A percentile compares a stretch with the other conserved stretches of the same genome.
Evolutionary conservation across 2,797 vertebrate genomes (phyloP).

Genomic region (Lagocephalus sceleratus): DNA sequence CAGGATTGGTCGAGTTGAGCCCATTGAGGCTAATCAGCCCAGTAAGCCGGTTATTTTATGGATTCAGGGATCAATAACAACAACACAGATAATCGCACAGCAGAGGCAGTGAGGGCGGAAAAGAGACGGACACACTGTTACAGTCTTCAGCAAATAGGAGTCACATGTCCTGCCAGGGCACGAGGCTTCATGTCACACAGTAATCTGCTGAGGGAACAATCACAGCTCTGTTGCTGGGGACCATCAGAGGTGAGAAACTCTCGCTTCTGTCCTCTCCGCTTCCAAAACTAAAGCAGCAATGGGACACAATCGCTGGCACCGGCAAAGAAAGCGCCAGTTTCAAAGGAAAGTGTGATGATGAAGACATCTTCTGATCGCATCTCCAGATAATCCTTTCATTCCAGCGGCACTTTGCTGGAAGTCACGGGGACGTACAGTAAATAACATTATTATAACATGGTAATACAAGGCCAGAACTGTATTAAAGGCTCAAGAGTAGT

Average conservation of each 20-base stretch:
- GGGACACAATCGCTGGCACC: constrained; percentile 10
- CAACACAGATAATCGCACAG: constrained; percentile 19
- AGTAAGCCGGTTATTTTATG: constrained; percentile 14
- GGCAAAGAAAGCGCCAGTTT: constrained; percentile 11
- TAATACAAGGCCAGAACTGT: constrained; percentile 2
- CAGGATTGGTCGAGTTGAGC: constrained; percentile 23
- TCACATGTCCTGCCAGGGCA: constrained; percentile 63
- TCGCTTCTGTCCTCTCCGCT: constrained; percentile 10
- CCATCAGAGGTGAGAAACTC: constrained; percentile 43
- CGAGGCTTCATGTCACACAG: constrained; percentile 60
- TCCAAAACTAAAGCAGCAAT: constrained; percentile 9
- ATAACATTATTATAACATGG: constrained; percentile 15
- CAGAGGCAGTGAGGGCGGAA: constrained; percentile 8
- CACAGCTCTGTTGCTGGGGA: constrained; percentile 42
- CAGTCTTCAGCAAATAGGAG: constrained; percentile 43
- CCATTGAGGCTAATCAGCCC: constrained; percentile 26
- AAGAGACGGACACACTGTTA: constrained; percentile 26
- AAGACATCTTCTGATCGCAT: constrained; percentile 12
- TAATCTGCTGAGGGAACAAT: constrained; percentile 60
- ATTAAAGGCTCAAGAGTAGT: not conserved
- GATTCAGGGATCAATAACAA: constrained; percentile 12
- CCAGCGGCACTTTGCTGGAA: not conserved
- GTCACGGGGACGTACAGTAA: constrained; percentile 10
- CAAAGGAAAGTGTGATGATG: constrained; percentile 13
- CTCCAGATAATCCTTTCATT: constrained; percentile 21